Evolutionary conservation across 2,888 invertebrate species (phyloP).

Genomic region (Scaptomyza cyrtandrae): DNA sequence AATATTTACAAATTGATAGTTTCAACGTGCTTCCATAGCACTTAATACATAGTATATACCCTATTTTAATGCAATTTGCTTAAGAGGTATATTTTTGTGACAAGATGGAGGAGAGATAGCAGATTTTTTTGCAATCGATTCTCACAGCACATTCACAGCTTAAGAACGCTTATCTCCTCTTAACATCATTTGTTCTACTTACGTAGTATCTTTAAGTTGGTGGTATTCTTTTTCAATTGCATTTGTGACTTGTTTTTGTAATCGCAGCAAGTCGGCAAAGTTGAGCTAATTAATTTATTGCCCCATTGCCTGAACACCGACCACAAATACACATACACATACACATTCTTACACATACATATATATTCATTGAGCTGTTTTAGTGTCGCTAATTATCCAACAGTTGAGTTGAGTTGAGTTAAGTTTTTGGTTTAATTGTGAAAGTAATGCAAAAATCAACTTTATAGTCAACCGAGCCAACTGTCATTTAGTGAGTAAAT

Average conservation of each 20-base stretch:
- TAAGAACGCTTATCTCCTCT: too few relatives aligned
- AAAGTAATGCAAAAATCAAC: constrained; percentile 56
- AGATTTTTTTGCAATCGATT: too few relatives aligned
- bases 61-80: background rate
- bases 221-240: background rate
- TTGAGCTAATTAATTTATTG: constrained; percentile 64
- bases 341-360: constrained; percentile 18
- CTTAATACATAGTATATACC: background rate
- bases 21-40: constrained; percentile 7
- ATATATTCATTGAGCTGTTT: constrained; percentile 28
- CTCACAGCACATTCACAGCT: too few relatives aligned
- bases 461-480: constrained; percentile 11
- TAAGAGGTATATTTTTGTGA: background rate
- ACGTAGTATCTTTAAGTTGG: background rate
- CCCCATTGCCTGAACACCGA: constrained; percentile 51
- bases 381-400: constrained; percentile 71
- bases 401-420: constrained; percentile 58
- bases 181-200: background rate
- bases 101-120: too few relatives aligned
- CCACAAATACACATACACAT: constrained; percentile 11
- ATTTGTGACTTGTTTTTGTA: constrained; percentile 29
- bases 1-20: constrained; percentile 5
- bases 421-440: constrained; percentile 66
- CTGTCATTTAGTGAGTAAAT: constrained; percentile 40
- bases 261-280: constrained; percentile 42